phyloP scores from a whole-genome alignment of 2,797 vertebrate species.

The Hylomyscus alleni region DNA sequence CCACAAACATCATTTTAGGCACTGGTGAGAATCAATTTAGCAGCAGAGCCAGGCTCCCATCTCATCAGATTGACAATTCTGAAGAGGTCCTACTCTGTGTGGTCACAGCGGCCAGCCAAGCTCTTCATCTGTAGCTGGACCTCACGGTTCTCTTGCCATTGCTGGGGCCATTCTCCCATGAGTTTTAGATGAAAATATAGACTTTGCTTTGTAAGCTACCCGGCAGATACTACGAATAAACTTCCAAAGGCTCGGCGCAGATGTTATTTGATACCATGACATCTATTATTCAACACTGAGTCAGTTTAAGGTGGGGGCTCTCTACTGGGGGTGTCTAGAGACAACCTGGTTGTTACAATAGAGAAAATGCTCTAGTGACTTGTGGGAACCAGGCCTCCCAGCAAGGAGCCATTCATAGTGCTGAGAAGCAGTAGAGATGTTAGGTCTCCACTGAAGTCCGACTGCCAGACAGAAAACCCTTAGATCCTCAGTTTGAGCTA shows the following conservation, averaged over 20 bases:
- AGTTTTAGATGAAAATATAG: not conserved
- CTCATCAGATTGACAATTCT: fast-evolving
- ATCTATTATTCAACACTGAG: not conserved
- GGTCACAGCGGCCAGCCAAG: fast-evolving
- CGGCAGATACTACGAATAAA: not conserved
- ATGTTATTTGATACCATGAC: not conserved
- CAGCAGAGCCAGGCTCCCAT: not conserved
- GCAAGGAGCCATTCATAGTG: not conserved
- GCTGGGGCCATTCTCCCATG: fast-evolving
- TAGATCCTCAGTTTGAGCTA: not conserved
- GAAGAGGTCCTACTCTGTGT: fast-evolving
- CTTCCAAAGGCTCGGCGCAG: not conserved
- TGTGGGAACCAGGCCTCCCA: too few relatives aligned
- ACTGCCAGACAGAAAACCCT: not conserved
- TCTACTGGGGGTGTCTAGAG: not conserved
- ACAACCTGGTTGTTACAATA: not conserved
- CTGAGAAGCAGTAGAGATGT: fast-evolving
- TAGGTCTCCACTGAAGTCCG: not conserved
- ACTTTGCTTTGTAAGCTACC: not conserved
- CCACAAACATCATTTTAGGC: fast-evolving
- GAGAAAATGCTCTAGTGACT: too few relatives aligned
- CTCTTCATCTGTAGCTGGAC: fast-evolving
- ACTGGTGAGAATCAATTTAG: fast-evolving
- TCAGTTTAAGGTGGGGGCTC: not conserved
- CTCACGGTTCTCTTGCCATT: not conserved